These are phyloP conservation scores for Chaetodon auriga DNA, from an alignment of 2,113 vertebrate genomes.

Conservation along the genomic window DNA sequence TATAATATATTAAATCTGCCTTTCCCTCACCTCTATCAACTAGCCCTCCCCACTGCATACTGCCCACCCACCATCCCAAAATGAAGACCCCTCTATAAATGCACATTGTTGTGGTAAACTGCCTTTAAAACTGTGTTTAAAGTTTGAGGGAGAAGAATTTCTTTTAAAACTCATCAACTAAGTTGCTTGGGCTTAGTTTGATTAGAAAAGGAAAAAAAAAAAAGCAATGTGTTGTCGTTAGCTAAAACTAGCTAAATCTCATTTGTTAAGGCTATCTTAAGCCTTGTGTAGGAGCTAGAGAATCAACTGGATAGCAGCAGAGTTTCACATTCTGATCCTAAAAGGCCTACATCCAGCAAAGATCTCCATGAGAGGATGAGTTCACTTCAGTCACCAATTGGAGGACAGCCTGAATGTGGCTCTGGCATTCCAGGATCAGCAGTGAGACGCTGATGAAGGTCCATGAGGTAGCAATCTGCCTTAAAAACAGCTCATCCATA, in stretches of 20 bases:
- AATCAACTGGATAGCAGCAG: conserved; percentile 76
- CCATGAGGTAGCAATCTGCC: conserved; percentile 75
- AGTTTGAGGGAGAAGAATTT: conserved; percentile 60
- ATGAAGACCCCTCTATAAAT: conserved; percentile 71
- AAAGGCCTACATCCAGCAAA: conserved; percentile 58
- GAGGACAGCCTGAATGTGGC: conserved; percentile 40
- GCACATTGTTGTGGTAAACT: conserved; percentile 78
- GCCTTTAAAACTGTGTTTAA: conserved; percentile 75
- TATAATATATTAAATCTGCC: conserved; percentile 84
- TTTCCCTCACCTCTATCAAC: conserved; percentile 61
- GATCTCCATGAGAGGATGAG: conserved; percentile 47
- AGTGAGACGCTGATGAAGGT: conserved; percentile 75
- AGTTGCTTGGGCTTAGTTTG: conserved; percentile 66
- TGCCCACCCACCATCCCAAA: conserved; percentile 55
- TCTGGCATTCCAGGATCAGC: conserved; percentile 74
- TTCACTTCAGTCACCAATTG: conserved; percentile 31
- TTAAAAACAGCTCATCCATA: conserved; percentile 67
- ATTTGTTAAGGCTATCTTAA: conserved; percentile 61
- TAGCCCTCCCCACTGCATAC: conserved; percentile 71
- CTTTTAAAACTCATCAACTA: conserved; percentile 54
- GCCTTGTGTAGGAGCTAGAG: conserved; percentile 55
- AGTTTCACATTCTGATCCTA: conserved; percentile 79
- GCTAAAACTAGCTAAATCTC: conserved; percentile 59
- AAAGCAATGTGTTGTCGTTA: conserved; percentile 63
- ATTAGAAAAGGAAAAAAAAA: conserved; percentile 55